Base-by-base conservation (phyloP, 1,140 invertebrate species). In the Conopomorpha cramerella region DNA sequence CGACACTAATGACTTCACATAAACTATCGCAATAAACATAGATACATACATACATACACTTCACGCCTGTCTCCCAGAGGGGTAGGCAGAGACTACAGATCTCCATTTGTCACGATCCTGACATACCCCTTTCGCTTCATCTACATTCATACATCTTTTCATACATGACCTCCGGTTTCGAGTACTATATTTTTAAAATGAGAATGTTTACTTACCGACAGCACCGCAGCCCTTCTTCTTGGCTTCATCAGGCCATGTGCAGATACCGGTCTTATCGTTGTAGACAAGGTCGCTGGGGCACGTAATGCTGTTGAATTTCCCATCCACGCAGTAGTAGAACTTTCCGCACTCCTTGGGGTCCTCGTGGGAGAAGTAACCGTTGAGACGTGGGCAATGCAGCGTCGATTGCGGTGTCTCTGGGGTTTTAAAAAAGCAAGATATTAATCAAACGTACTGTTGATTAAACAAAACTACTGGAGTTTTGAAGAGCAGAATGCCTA, bases 271-370 rank as follows among this genome's bases (percentile, higher is more conserved):
- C 50, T 88, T 90, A 45, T 91, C 88, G 44, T 91, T 92, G 76
- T 93, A 95, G 1, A 95, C 91, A 16, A 96, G 73, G 0, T 92
- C 92, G 19, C 84, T 86, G 0, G 93, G 91, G 54, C 93, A 96
- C 0, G 85, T 90, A 44, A 94, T 93, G 82, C 90, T 88, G 55
- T 93, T 94, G 76, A 87, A 92, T 68, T 90, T 86, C 3, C 91
- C 91, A 55, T 95, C 91, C 10, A 92, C 90, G 53, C 93, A 96
- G 60, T 89, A 93, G 62, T 93, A 95, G 77, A 96, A 96, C 48
- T 90, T 90, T 53, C 92, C 89, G 55, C 93, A 96, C 33, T 90
- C 84, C 10, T 82, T 82, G 0, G 73, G 55, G 37, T 93, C 86
- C 51, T 90, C 88, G 61, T 96, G 91, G 0, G 87, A 85, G 65